phyloP scores from a whole-genome alignment of 2,797 vertebrate species.

The Pangasius mekongensis region DNA sequence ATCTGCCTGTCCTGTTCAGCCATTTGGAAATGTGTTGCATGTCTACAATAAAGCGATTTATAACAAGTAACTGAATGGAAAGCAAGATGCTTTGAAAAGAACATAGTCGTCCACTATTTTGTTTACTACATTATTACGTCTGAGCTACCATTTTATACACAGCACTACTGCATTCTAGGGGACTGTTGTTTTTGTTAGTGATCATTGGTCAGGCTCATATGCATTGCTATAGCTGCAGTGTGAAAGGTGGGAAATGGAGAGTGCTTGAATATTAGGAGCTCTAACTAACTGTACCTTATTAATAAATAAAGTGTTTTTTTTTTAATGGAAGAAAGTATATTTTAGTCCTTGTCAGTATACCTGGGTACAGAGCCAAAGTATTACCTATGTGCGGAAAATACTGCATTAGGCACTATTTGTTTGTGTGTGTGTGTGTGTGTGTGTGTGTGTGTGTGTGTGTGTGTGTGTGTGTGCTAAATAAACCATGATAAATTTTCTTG shows the following conservation, averaged over 20 bases:
- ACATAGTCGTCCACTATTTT: not conserved
- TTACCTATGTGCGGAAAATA: not conserved
- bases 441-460: constrained; percentile 37
- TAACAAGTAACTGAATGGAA: not conserved
- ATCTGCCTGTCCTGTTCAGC: not conserved
- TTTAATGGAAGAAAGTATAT: not conserved
- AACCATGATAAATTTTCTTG: constrained; percentile 11
- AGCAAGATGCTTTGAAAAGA: not conserved
- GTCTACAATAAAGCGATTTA: not conserved
- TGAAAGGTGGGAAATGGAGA: not conserved
- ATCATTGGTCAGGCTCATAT: not conserved
- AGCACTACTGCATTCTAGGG: not conserved
- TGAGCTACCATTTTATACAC: not conserved
- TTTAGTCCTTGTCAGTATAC: not conserved
- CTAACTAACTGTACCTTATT: not conserved
- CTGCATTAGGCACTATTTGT: constrained; percentile 21
- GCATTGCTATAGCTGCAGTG: not conserved
- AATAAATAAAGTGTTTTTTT: constrained; percentile 1
- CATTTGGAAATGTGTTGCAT: not conserved
- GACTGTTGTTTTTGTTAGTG: too few relatives aligned
- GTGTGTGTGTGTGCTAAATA: constrained; percentile 4
- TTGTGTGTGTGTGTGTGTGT: constrained; percentile 20
- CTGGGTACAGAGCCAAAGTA: not conserved
- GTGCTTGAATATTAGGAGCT: not conserved
- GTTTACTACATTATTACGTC: not conserved